Evolutionary conservation across 2,113 vertebrate species (phyloP).

Genomic region (Marcusenius ussheri): DNA sequence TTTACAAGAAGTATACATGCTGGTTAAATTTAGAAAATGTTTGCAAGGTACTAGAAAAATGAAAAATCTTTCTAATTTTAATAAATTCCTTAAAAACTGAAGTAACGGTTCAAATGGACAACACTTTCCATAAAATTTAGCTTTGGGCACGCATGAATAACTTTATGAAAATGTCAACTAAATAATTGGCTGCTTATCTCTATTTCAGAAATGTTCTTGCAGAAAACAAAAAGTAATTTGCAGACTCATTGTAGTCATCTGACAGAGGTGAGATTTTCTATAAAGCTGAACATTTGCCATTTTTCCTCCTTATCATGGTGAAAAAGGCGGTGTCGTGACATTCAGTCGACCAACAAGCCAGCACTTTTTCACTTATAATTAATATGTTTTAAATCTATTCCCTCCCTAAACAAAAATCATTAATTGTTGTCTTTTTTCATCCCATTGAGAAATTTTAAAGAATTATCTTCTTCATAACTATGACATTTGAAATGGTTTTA

Average conservation of each 20-base stretch:
- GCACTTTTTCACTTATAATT: conserved; percentile 47
- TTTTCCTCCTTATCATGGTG: conserved; percentile 22
- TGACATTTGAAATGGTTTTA: neutral
- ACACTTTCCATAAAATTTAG: neutral
- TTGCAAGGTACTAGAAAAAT: neutral
- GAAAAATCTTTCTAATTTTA: neutral
- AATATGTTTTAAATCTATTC: conserved; percentile 1
- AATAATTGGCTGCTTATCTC: conserved; percentile 6
- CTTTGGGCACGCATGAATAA: neutral
- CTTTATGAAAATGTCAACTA: conserved; percentile 15
- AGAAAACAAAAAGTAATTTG: conserved; percentile 31
- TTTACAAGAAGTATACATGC: neutral
- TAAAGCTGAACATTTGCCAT: conserved; percentile 20
- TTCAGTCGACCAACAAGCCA: conserved; percentile 30
- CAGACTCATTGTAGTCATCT: conserved; percentile 47
- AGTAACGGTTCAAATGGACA: neutral
- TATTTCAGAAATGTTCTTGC: conserved; percentile 8
- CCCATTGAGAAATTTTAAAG: neutral
- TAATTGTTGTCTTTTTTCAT: neutral
- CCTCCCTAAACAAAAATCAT: neutral
- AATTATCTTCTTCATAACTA: neutral
- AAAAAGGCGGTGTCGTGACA: conserved; percentile 51
- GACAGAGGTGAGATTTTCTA: conserved; percentile 42
- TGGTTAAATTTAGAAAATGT: neutral
- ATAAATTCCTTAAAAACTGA: neutral